phyloP scores from a whole-genome alignment of 2,888 invertebrate genomes.

The Philereme transversata region DNA sequence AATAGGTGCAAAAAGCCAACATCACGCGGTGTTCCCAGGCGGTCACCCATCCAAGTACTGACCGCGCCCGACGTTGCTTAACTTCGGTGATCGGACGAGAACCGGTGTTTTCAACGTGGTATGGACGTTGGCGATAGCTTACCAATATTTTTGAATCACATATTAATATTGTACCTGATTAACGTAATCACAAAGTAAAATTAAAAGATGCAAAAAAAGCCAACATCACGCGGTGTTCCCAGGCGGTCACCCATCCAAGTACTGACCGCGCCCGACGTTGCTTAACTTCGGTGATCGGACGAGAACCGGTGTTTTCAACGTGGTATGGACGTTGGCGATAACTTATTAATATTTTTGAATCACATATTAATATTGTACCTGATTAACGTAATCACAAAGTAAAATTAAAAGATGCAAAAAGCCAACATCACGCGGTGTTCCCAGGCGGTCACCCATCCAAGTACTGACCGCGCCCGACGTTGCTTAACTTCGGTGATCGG shows the following conservation, averaged over 20 bases:
- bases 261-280: slow-evolving; percentile 76
- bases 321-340: slow-evolving; percentile 39
- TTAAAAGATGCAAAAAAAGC: too few relatives aligned
- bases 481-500: slow-evolving; percentile 78
- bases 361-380: too few relatives aligned
- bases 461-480: slow-evolving; percentile 77
- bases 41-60: slow-evolving; percentile 67
- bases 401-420: slow-evolving; percentile 51
- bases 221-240: slow-evolving; percentile 61
- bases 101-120: slow-evolving; percentile 48
- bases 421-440: slow-evolving; percentile 60
- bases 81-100: slow-evolving; percentile 79
- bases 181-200: too few relatives aligned
- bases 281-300: slow-evolving; percentile 78
- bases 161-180: too few relatives aligned
- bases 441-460: slow-evolving; percentile 65
- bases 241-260: slow-evolving; percentile 67
- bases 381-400: too few relatives aligned
- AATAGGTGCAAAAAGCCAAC: slow-evolving; percentile 49
- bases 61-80: slow-evolving; percentile 75
- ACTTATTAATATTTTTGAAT: too few relatives aligned
- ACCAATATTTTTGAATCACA: too few relatives aligned
- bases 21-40: slow-evolving; percentile 60
- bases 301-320: slow-evolving; percentile 59
- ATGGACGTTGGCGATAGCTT: neutral